Conservation (phyloP, 2,797 vertebrate genomes). For the Adrianichthys oophorus region DNA sequence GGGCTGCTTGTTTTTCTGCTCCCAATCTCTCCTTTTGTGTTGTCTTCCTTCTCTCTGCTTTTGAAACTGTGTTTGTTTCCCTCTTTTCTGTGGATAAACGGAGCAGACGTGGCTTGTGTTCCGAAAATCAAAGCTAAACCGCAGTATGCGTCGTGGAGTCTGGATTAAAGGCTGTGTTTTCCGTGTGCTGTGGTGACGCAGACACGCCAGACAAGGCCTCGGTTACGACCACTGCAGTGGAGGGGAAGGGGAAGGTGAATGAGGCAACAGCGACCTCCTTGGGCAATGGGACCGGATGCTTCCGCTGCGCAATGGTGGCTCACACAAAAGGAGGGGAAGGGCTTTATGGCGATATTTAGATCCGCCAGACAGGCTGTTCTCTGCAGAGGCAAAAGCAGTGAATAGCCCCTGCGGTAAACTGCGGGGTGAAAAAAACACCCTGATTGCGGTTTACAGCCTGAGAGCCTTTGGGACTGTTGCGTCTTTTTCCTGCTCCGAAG, state of each 20-base stretch:
- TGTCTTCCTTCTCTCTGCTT: not conserved
- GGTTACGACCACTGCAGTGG: constrained; percentile 93
- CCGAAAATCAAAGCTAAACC: constrained; percentile 40
- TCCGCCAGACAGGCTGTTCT: constrained; percentile 80
- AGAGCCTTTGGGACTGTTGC: constrained; percentile 62
- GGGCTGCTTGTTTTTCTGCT: constrained; percentile 29
- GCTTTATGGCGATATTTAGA: constrained; percentile 81
- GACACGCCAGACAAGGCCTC: constrained; percentile 88
- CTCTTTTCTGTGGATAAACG: constrained; percentile 6
- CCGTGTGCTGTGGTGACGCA: constrained; percentile 67
- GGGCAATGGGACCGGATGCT: constrained; percentile 75
- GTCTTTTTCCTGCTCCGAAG: constrained; percentile 63
- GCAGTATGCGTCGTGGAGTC: constrained; percentile 45
- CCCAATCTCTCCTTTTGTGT: constrained; percentile 16
- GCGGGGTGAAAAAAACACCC: constrained; percentile 64
- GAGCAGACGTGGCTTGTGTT: constrained; percentile 13
- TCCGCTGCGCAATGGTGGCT: constrained; percentile 71
- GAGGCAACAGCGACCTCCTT: constrained; percentile 84
- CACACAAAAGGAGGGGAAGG: constrained; percentile 79
- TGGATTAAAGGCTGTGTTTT: constrained; percentile 56
- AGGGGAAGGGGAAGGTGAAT: constrained; percentile 78
- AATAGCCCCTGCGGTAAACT: constrained; percentile 81
- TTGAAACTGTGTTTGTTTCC: constrained; percentile 15
- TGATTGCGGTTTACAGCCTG: constrained; percentile 78
- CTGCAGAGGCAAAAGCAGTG: constrained; percentile 75